Evolutionary conservation across 2,888 invertebrate genomes (phyloP), one percentile per base, ranked within the genome.

Genomic region (Calliopum simillimum): DNA sequence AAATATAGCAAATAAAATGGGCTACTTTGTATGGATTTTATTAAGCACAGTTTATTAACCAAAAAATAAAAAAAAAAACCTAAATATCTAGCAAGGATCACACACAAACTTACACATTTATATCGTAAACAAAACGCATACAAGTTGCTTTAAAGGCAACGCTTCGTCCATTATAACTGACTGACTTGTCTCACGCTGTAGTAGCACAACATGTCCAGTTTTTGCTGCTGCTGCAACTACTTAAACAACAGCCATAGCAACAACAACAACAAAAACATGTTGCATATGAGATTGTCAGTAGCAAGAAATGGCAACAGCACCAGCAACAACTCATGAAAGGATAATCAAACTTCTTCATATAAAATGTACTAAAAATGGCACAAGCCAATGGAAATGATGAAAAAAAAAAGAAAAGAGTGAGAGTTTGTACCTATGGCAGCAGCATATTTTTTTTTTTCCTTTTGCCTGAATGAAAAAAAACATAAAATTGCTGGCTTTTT

Each of bases 291-390:
- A 33, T n/a, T 56, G 3, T 5, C 2, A 25, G 12, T 33, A 25
- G 25, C 55, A 23, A 11, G 14, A 23, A 21, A 5, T 55, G 23
- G 16, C 41, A 41, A 21, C 14, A 46, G 46, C 62, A 62, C 23
- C 13, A 41, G 41, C 41, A 62, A 16, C 61, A 44, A n/a, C 25
- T 33, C 51, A 49, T 64, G 16, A 64, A 47, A 64, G 51, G 47
- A 64, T 64, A 47, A 51, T 64, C 63, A 64, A 49, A 23, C 47
- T 47, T 51, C 46, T 46, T 44, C 47, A 62, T 62, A 19, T 13
- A 21, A 46, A 19, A 56, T 56, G 23, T 23, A n/a, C 33, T n/a
- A 21, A 51, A 51, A 21, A 19, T 21, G n/a, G 21, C 51, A 51
- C 51, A 11, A 21, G 51, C 51, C 14, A 21, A 14, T 4, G 51